These are phyloP conservation scores for Tuta absoluta DNA, from an alignment of 2,888 invertebrate genomes.

Conservation along the genomic window DNA sequence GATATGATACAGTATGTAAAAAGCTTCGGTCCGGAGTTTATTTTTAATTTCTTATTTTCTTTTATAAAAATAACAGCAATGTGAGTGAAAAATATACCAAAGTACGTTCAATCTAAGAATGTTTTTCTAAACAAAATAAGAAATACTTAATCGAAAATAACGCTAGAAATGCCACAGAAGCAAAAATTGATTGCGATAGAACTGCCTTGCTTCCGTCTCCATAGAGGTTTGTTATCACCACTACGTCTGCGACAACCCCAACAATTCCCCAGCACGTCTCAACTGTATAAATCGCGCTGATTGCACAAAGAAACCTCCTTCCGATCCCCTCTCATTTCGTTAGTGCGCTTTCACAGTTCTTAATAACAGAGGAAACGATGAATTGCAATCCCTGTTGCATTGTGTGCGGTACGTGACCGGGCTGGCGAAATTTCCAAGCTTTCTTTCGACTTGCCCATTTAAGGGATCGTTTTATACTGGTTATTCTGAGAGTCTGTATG, in stretches of 20 bases:
- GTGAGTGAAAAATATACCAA: no score
- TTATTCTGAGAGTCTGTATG: no score
- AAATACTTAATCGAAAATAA: not conserved
- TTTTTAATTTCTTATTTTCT: no score
- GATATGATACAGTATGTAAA: no score
- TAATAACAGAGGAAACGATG: slow-evolving; percentile 57
- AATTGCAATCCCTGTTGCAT: slow-evolving; percentile 53
- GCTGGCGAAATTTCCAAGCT: not conserved
- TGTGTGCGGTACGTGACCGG: slow-evolving; percentile 24
- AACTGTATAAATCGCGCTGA: slow-evolving; percentile 65
- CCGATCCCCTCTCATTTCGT: slow-evolving; percentile 65
- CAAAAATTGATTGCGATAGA: not conserved
- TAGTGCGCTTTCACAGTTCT: slow-evolving; percentile 47
- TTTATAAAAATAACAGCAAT: no score
- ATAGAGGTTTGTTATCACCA: slow-evolving; percentile 5
- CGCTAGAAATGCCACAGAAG: not conserved
- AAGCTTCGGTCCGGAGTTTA: no score
- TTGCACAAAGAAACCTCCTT: slow-evolving; percentile 71
- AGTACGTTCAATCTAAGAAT: no score
- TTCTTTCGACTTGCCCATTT: not conserved
- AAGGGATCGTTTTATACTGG: not conserved
- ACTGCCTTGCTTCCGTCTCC: not conserved
- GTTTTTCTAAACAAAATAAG: no score
- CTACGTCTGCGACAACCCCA: not conserved
- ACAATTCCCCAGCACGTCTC: slow-evolving; percentile 43